Percentiles rank a stretch among this genome's conserved stretches.
Conservation (phyloP, 2,113 vertebrate species). For the Atractosteus spatula region DNA sequence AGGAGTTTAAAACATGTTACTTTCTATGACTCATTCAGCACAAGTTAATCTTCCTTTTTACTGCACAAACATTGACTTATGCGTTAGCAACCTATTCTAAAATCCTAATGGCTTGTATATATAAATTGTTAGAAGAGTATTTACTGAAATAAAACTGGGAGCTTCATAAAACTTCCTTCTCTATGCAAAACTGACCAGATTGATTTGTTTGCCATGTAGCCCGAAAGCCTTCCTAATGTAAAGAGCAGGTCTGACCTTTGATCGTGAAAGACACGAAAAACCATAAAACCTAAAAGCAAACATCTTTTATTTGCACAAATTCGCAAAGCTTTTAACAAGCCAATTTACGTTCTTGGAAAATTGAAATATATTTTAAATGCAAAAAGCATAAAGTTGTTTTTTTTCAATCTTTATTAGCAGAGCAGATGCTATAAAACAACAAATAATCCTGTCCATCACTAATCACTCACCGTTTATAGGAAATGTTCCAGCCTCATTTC, state of each 20-base stretch:
- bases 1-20: background rate
- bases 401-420: conserved; percentile 46
- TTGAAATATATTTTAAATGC: conserved; percentile 14
- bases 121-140: conserved; percentile 47
- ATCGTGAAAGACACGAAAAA: conserved; percentile 59
- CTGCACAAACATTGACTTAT: conserved; percentile 35
- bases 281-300: conserved; percentile 68
- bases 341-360: conserved; percentile 25
- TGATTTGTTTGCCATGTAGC: conserved; percentile 60
- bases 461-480: conserved; percentile 4
- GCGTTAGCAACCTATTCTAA: background rate
- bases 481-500: conserved; percentile 7
- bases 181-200: conserved; percentile 55
- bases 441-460: background rate
- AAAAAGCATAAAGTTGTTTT: conserved; percentile 18
- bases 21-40: background rate
- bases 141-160: conserved; percentile 56
- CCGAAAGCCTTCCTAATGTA: conserved; percentile 58
- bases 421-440: conserved; percentile 20
- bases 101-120: conserved; percentile 36
- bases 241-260: conserved; percentile 62
- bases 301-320: conserved; percentile 57
- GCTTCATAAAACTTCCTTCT: conserved; percentile 51
- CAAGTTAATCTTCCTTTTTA: conserved; percentile 22
- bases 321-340: conserved; percentile 39